phyloP scores from a whole-genome alignment of 2,797 vertebrate species.

The Morus bassanus region DNA sequence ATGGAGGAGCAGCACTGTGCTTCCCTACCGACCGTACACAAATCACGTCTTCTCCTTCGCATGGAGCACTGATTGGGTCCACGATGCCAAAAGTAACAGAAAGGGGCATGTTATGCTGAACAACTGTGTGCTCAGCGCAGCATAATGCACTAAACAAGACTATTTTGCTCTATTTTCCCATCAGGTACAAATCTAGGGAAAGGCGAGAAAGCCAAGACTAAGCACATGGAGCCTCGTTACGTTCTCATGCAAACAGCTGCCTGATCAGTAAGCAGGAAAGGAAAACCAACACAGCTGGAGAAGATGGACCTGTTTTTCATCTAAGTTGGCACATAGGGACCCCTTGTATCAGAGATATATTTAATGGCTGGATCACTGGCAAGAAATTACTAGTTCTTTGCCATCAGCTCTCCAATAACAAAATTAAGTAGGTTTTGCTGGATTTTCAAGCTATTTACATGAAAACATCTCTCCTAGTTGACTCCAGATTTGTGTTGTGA shows the following conservation, averaged over 20 bases:
- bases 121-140: not conserved
- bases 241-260: not conserved
- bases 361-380: not conserved
- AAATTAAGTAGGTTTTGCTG: not conserved
- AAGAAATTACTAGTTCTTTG: not conserved
- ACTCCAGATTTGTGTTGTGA: not conserved
- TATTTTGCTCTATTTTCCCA: not conserved
- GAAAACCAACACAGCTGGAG: not conserved
- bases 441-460: not conserved
- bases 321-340: not conserved
- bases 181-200: not conserved
- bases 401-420: not conserved
- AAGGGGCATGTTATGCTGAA: fast-evolving
- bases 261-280: fast-evolving
- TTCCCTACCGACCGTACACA: not conserved
- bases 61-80: fast-evolving
- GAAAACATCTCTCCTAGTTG: not conserved
- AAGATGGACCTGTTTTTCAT: not conserved
- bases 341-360: not conserved
- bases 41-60: fast-evolving
- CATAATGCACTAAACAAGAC: not conserved
- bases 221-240: fast-evolving
- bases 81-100: not conserved
- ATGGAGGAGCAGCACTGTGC: not conserved
- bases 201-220: not conserved